phyloP scores from a whole-genome alignment of 2,797 vertebrate genomes.

The Galagoides demidoff region DNA sequence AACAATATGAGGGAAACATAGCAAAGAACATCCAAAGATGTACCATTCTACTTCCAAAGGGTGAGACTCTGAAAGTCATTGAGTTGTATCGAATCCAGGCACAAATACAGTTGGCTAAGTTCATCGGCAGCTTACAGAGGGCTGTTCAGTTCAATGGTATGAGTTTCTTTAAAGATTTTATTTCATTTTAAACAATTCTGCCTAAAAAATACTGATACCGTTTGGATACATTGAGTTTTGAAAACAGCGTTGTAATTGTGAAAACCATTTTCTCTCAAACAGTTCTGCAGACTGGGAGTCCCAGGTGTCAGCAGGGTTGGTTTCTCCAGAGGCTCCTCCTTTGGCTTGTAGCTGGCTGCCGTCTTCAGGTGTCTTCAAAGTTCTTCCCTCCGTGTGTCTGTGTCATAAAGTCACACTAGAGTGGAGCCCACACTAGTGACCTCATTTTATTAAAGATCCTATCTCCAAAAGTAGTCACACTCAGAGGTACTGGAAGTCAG shows the following conservation, averaged over 20 bases:
- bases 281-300: background rate
- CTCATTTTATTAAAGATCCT: background rate
- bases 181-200: slow-evolving; percentile 56
- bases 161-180: background rate
- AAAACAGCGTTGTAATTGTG: background rate
- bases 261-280: background rate
- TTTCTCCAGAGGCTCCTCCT: background rate
- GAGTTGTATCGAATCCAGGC: background rate
- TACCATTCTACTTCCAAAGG: background rate
- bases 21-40: background rate
- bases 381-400: background rate
- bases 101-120: background rate
- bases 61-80: background rate
- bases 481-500: background rate
- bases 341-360: background rate
- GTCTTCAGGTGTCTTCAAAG: background rate
- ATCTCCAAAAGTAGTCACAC: background rate
- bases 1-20: background rate
- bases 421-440: background rate
- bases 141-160: background rate
- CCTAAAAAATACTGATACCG: background rate
- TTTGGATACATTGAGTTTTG: background rate
- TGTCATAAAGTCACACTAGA: background rate
- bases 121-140: background rate
- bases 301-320: no score